Base-by-base conservation (phyloP, 2,113 vertebrate species). In the Ursus arctos region DNA sequence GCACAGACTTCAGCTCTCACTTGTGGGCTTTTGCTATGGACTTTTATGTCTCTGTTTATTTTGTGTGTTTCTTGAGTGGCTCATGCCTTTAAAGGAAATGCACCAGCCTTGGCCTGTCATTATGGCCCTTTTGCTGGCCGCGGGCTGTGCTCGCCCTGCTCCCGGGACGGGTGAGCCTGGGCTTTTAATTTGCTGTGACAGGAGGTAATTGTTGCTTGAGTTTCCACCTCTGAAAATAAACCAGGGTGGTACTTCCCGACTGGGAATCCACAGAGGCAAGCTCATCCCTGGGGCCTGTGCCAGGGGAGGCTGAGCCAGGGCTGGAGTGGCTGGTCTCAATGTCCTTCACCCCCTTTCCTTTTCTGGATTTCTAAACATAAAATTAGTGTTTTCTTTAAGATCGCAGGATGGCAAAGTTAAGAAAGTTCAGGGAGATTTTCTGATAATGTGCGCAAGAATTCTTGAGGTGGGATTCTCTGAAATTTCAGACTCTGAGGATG, bases 211-310 rank as follows among this genome's bases (percentile, higher is more conserved):
- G 98, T 89, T 95, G 96, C 98, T 97, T 98, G 97, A 93, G 95
- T 98, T 98, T 98, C 98, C 95, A 98, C 95, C 96, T 97, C 83
- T 98, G 97, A 97, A 99, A 99, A 99, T 99, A 99, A 96, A 89
- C 83, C 79, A 97, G 98, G 98, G 99, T 98, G 99, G 98, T 98
- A 96, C 95, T 98, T 98, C 97, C 90, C 72, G 4, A 63, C 69
- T 93, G 80, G 92, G 71, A 95, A 95, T 96, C 91, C 95, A 79
- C 94, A 98, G 98, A 97, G 94, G 94, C 67, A 63, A 97, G 93
- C 86, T 97, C 95, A 95, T 95, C 98, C 97, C 97, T 95, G 88
- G 16, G 88, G 94, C 80, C 76, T 13, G 0, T 57, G 95, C 92
- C 84, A 84, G 47, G 4, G 7, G 21, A 93, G 67, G 49, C 89